Evolutionary conservation across 92 coral and sea anemone species (phyloP).

Genomic region (Siderastrea siderea): DNA sequence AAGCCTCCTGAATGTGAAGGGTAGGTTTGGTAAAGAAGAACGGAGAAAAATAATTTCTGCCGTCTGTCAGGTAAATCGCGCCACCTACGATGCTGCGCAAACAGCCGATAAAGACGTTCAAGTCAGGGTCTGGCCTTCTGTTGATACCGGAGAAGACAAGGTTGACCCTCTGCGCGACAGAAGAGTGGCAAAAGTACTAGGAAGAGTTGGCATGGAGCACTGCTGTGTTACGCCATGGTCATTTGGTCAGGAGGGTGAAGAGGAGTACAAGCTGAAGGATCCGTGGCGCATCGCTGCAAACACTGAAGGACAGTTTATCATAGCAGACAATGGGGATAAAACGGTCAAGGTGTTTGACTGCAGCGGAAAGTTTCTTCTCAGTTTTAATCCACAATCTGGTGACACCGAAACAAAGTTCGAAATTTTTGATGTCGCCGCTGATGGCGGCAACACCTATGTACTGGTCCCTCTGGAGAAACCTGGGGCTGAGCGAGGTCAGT

Average conservation of each 20-base stretch:
- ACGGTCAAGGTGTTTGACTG: constrained; percentile 1
- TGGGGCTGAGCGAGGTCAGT: not conserved
- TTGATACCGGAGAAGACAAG: not conserved
- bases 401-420: not conserved
- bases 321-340: too few relatives aligned
- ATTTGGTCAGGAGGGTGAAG: too few relatives aligned
- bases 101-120: not conserved
- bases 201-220: not conserved
- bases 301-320: not conserved
- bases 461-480: not conserved
- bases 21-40: not conserved
- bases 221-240: too few relatives aligned
- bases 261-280: not conserved
- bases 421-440: not conserved
- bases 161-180: constrained; percentile 24
- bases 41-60: too few relatives aligned
- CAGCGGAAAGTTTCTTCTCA: not conserved
- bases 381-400: not conserved
- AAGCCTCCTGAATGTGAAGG: not conserved
- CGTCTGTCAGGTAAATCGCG: too few relatives aligned
- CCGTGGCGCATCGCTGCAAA: not conserved
- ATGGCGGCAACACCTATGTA: not conserved
- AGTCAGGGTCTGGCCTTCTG: not conserved
- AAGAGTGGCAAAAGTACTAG: not conserved
- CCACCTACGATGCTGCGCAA: too few relatives aligned